Evolutionary conservation across 2,113 vertebrate species (phyloP), one percentile per base, ranked within the genome.

Genomic region (Oncorhynchus nerka): DNA sequence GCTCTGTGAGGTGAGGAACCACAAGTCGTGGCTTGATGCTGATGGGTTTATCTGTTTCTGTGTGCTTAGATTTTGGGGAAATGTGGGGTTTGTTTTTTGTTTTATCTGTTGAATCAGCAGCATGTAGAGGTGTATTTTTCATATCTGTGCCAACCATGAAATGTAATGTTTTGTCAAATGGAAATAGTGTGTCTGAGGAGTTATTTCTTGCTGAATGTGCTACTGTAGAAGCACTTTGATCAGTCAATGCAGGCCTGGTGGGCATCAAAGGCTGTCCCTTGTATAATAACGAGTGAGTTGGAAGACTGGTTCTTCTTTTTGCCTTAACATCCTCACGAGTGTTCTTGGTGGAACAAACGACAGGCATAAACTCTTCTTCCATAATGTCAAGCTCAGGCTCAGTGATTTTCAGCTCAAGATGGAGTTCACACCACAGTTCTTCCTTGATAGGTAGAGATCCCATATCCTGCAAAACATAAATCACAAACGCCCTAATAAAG

Each of bases 351-450:
- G 85, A 75, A 59, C 66, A 6, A 3, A 83, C 80, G 69, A 77
- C 79, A 0, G 89, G 74, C 68, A 88, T 89, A 4, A 82, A 84
- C 3, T 85, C 86, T 22, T 89, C 87, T 73, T 89, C 75, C 68
- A 83, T 69, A 51, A 80, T 70, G 24, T 95, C 93, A 64, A 95
- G 93, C 80, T 97, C 95, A 55, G 95, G 91, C 83, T 97, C 96
- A 0, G 95, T 93, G 73, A 97, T 97, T 90, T 94, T 96, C 78
- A 97, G 88, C 78, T 97, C 95, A 30, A 94, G 94, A 77, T 95
- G 93, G 83, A 93, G 91, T 70, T 96, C 93, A 5, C 93, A 86
- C 95, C 95, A 96, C 30, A 89, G 70, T 0, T 93, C 87, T 62
- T 92, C 90, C 68, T 62, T 64, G 2, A 84, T 84, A 0, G 70